Percentiles rank a stretch among this genome's conserved stretches.
These are phyloP conservation scores for Sclerodermus sp. DNA, from an alignment of 2,888 invertebrate species.

Conservation along the genomic window DNA sequence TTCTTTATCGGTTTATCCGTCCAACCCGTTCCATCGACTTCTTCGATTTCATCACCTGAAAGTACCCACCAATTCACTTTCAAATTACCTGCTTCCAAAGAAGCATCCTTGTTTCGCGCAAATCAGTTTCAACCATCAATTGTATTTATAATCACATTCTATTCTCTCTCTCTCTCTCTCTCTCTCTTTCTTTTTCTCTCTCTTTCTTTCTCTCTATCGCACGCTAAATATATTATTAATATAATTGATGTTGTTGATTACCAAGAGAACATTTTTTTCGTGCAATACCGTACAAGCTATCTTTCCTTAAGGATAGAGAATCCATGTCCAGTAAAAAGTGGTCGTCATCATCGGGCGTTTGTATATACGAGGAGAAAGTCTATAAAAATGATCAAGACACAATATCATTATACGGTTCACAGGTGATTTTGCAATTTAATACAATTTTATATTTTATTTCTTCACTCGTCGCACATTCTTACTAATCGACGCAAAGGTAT, in stretches of 20 bases:
- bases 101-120: no score
- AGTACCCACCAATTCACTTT: neutral
- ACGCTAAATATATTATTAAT: neutral
- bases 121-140: no score
- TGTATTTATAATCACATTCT: no score
- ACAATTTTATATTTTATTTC: no score
- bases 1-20: conserved; percentile 60
- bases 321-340: conserved; percentile 50
- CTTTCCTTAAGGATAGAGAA: conserved; percentile 36
- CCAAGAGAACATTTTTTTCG: conserved; percentile 44
- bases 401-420: no score
- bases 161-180: no score
- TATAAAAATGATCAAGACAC: conserved; percentile 23
- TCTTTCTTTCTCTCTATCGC: no score
- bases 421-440: no score
- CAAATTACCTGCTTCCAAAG: neutral
- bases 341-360: conserved; percentile 36
- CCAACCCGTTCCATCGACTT: conserved; percentile 58
- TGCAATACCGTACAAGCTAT: conserved; percentile 31
- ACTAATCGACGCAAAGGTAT: no score
- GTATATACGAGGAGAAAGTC: conserved; percentile 35
- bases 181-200: no score
- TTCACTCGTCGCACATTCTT: no score
- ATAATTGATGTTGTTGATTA: conserved; percentile 19
- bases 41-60: conserved; percentile 41